Conservation (phyloP, 2,113 vertebrate genomes). For the Athene noctua region DNA sequence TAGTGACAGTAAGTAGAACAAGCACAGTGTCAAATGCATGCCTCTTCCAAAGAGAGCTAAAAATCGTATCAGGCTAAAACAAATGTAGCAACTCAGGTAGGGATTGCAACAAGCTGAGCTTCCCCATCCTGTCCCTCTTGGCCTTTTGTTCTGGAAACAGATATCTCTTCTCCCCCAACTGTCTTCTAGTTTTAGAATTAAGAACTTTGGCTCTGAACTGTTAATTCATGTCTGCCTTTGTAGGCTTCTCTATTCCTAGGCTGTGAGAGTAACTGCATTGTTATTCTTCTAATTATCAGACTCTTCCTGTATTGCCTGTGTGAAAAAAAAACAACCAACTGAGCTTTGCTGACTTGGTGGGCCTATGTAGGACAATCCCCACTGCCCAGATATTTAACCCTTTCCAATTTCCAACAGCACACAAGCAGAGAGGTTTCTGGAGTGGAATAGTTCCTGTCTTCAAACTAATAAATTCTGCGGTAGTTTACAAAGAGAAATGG, state of each 20-base stretch:
- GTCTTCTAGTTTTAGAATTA: not conserved
- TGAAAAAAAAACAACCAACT: not conserved
- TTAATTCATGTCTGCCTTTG: not conserved
- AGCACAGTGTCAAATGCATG: not conserved
- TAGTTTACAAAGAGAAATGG: constrained; percentile 6
- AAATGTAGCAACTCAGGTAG: not conserved
- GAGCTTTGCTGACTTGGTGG: not conserved
- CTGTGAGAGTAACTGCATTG: not conserved
- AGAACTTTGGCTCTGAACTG: not conserved
- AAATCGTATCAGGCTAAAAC: constrained; percentile 15
- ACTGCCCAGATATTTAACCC: not conserved
- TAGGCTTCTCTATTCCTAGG: not conserved
- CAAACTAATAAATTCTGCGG: not conserved
- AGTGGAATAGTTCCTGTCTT: not conserved
- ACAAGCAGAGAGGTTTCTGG: not conserved
- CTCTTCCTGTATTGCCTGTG: not conserved
- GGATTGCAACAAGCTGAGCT: not conserved
- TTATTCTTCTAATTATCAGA: not conserved
- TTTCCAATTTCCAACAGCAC: not conserved
- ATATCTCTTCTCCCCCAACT: not conserved
- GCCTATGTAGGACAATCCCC: not conserved
- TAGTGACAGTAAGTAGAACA: not conserved
- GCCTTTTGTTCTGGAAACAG: constrained; percentile 7
- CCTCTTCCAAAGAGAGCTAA: constrained; percentile 11
- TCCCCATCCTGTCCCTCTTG: not conserved